These are phyloP conservation scores for Semaprochilodus insignis DNA, from an alignment of 2,797 vertebrate species.

Conservation along the genomic window DNA sequence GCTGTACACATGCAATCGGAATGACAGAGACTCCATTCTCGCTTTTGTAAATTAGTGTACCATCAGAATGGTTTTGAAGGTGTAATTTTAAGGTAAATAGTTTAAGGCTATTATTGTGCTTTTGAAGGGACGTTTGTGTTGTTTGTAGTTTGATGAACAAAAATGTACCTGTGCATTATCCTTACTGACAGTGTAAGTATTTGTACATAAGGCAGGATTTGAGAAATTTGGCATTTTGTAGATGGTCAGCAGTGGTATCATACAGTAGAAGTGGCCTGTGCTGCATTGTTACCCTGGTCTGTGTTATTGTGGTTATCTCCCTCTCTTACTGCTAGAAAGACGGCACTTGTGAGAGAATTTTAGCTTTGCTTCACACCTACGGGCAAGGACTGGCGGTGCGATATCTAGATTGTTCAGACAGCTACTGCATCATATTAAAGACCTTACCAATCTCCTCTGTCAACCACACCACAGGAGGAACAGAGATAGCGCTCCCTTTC, in stretches of 20 bases:
- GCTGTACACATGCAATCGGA: too few relatives aligned
- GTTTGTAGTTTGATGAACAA: too few relatives aligned
- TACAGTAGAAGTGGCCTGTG: neutral
- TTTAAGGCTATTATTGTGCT: too few relatives aligned
- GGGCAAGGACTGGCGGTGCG: conserved; percentile 62
- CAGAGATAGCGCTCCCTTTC: conserved; percentile 56
- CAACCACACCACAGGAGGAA: conserved; percentile 68
- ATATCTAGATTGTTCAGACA: conserved; percentile 78
- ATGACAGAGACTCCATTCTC: too few relatives aligned
- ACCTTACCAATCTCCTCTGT: conserved; percentile 80
- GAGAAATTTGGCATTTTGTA: neutral
- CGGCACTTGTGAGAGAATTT: conserved; percentile 35
- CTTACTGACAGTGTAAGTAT: neutral
- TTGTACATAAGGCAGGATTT: neutral
- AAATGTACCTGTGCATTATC: too few relatives aligned
- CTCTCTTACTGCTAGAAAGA: conserved; percentile 21
- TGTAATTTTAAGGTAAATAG: too few relatives aligned
- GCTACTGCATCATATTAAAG: conserved; percentile 81
- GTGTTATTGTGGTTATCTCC: conserved; percentile 23
- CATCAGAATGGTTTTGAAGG: too few relatives aligned
- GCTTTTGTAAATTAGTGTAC: too few relatives aligned
- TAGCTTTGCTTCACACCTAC: conserved; percentile 40
- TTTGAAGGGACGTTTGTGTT: too few relatives aligned
- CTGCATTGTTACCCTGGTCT: conserved; percentile 6
- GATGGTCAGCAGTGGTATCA: neutral